Conservation (phyloP, 2,113 vertebrate genomes). For the Callorhinus ursinus region DNA sequence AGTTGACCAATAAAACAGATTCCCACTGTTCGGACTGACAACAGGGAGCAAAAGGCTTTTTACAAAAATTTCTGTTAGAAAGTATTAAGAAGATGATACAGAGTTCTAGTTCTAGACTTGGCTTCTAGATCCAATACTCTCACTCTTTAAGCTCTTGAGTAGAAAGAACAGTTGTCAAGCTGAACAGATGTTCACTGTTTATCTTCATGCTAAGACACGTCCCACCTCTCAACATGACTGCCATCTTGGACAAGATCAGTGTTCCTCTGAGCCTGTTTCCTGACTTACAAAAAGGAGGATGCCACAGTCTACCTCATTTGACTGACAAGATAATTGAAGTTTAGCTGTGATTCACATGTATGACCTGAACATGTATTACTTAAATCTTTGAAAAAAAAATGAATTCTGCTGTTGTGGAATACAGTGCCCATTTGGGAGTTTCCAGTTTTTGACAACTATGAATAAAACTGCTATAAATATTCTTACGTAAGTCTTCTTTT, state of each 20-base stretch:
- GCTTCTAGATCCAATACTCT: background rate
- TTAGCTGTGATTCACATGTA: background rate
- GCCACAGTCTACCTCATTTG: background rate
- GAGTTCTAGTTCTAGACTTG: background rate
- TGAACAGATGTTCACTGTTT: background rate
- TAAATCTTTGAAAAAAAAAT: background rate
- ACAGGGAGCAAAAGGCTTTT: background rate
- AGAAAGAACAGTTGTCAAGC: background rate
- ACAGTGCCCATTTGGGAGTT: background rate
- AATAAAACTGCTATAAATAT: background rate
- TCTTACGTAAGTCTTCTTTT: background rate
- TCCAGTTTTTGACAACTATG: background rate
- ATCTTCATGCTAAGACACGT: background rate
- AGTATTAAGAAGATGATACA: background rate
- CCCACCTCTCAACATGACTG: background rate
- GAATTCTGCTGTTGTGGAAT: background rate
- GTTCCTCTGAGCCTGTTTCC: background rate
- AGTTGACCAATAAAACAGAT: background rate
- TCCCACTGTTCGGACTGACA: background rate
- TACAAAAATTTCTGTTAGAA: conserved; percentile 4
- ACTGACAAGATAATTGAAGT: background rate
- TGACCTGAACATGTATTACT: background rate
- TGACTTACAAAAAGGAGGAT: background rate
- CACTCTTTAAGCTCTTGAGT: background rate
- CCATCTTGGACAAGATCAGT: background rate